phyloP scores from a whole-genome alignment of 2,888 invertebrate genomes.

The Furcula furcula region DNA sequence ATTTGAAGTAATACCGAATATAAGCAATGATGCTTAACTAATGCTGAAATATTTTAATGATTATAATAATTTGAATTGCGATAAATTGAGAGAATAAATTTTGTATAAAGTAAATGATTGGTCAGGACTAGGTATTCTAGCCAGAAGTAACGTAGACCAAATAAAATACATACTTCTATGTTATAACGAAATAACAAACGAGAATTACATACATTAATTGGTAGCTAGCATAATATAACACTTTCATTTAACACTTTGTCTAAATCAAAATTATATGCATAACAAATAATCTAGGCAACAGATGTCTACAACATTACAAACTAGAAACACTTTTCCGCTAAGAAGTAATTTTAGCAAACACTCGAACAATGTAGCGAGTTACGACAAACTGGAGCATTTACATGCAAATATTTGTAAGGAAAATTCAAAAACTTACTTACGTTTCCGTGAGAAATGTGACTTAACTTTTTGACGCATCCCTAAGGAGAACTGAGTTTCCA shows the following conservation, averaged over 20 bases:
- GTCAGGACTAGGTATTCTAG: too few relatives aligned
- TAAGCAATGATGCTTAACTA: background rate
- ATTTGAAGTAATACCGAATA: background rate
- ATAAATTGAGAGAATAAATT: too few relatives aligned
- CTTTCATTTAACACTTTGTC: too few relatives aligned
- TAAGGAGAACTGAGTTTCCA: conserved; percentile 5
- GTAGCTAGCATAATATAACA: too few relatives aligned
- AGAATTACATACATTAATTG: too few relatives aligned
- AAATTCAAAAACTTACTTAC: conserved; percentile 18
- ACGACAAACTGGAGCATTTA: conserved; percentile 28
- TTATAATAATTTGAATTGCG: too few relatives aligned
- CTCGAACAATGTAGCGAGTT: conserved; percentile 11
- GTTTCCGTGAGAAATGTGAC: conserved; percentile 18
- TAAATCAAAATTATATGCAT: too few relatives aligned
- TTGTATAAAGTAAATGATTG: too few relatives aligned
- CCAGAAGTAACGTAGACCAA: too few relatives aligned
- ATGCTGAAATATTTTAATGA: background rate
- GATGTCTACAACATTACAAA: background rate
- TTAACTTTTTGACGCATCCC: conserved; percentile 7
- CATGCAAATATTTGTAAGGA: conserved; percentile 29
- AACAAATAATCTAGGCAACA: background rate
- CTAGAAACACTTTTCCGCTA: background rate
- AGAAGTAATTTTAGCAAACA: conserved; percentile 10
- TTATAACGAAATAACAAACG: too few relatives aligned
- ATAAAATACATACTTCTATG: too few relatives aligned